These are phyloP conservation scores for Bhutanitis thaidina DNA, from an alignment of 2,888 invertebrate genomes.

Conservation along the genomic window DNA sequence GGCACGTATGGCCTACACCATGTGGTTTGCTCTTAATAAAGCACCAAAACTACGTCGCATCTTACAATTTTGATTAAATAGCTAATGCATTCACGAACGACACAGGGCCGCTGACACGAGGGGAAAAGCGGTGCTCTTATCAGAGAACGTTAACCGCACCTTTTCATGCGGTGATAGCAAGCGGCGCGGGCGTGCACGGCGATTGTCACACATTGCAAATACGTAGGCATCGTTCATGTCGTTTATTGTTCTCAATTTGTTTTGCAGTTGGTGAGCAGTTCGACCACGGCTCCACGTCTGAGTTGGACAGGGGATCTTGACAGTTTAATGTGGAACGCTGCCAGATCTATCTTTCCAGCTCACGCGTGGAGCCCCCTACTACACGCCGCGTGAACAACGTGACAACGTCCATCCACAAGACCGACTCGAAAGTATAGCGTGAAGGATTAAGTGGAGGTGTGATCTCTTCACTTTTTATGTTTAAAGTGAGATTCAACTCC, in stretches of 20 bases:
- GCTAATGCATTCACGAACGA: neutral
- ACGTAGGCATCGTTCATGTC: conserved; percentile 34
- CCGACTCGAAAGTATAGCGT: conserved; percentile 39
- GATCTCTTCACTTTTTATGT: conserved; percentile 80
- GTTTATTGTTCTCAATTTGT: conserved; percentile 38
- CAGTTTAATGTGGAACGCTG: conserved; percentile 68
- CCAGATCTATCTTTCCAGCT: conserved; percentile 82
- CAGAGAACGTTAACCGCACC: conserved; percentile 75
- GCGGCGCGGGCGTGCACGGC: conserved; percentile 50
- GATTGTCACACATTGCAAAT: conserved; percentile 58
- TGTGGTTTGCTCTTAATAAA: too few relatives aligned
- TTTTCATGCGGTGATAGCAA: conserved; percentile 71
- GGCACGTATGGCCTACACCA: conserved; percentile 50
- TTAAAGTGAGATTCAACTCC: conserved; percentile 82
- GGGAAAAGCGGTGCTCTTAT: conserved; percentile 74
- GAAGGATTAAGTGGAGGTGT: conserved; percentile 79
- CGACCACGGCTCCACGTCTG: conserved; percentile 62
- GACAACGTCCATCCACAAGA: conserved; percentile 9
- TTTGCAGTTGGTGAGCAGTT: conserved; percentile 41
- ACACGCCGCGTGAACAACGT: neutral
- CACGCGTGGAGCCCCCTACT: conserved; percentile 61
- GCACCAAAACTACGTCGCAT: too few relatives aligned
- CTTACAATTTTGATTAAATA: too few relatives aligned
- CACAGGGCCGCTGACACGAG: conserved; percentile 62
- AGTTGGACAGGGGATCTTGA: conserved; percentile 81